Base-by-base conservation (phyloP, 2,888 invertebrate genomes). In the Gasteruption jaculator region DNA sequence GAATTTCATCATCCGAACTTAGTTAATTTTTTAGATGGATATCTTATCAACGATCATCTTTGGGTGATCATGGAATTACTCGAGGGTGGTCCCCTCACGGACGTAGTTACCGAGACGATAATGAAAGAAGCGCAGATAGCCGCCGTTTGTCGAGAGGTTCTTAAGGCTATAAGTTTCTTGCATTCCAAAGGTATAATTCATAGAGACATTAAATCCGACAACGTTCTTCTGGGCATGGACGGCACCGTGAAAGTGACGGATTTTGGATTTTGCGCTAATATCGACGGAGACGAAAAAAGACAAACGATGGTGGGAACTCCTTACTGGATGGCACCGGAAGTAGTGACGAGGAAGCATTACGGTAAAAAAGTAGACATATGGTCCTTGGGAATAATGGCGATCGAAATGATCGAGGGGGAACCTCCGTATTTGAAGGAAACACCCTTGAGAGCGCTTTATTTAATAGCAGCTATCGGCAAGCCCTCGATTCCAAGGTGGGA, bases 281-380 rank as follows among this genome's bases (percentile, higher is more conserved):
- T 97, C 39, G 91, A 89, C 0, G 91, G 90, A 0, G 94, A 93
- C 56, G 90, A 93, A 61, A 95, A 96, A 68, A 75, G 93, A n/a
- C 90, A 91, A 65, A 95, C 95, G 0, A 91, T 95, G 91, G 94
- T 94, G 1, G 94, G 95, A n/a, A 95, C 95, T 0, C 94, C 94
- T 0, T 95, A 93, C 62, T 94, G 94, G 96, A 96, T 96, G 95
- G 93, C 95, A 0, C 95, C 95, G 0, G 93, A 93, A 71, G 90
- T 92, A 1, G 91, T 91, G 0, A 91, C 90, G 1, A 77, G 93
- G 48, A 92, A 94, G 63, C 88, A 91, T 57, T 95, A 95, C 57
- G 94, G 93, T 7, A 91, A 91, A 63, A 91, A 91, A 59, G 86
- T 93, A 0, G 93, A 93, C 64, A 88, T 92, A 25, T 92, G 93